Evolutionary conservation across 2,888 invertebrate genomes (phyloP).

Genomic region (Drosophila falleni): DNA sequence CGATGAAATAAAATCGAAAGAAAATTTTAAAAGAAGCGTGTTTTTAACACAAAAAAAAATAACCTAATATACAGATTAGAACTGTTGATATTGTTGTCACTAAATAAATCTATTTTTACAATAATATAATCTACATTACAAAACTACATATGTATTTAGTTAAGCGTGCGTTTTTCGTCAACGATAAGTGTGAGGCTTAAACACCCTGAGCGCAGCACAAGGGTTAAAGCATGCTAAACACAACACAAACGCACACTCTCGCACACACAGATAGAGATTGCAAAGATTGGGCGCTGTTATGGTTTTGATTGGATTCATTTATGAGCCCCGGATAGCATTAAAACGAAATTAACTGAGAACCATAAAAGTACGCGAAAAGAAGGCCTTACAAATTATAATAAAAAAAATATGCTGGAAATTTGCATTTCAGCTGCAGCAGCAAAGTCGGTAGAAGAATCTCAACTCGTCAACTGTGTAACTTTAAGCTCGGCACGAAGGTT

Average conservation of each 20-base stretch:
- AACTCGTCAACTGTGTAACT: conserved; percentile 32
- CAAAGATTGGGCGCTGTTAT: conserved; percentile 18
- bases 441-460: background rate
- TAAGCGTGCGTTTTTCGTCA: conserved; percentile 11
- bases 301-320: conserved; percentile 50
- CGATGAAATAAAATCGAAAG: background rate
- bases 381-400: conserved; percentile 37
- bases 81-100: background rate
- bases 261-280: conserved; percentile 3
- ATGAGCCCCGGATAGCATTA: conserved; percentile 33
- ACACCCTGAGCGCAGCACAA: conserved; percentile 9
- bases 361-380: conserved; percentile 35
- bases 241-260: background rate
- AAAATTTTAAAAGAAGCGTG: background rate
- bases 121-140: background rate
- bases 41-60: background rate
- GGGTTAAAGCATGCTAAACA: conserved; percentile 46
- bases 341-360: conserved; percentile 37
- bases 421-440: conserved; percentile 11
- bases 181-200: background rate
- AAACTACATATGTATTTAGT: background rate
- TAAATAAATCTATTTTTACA: background rate
- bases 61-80: background rate
- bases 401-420: conserved; percentile 17
- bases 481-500: conserved; percentile 58